Conservation (phyloP, 2,888 invertebrate species). For the Phoenoteleia sp. region DNA sequence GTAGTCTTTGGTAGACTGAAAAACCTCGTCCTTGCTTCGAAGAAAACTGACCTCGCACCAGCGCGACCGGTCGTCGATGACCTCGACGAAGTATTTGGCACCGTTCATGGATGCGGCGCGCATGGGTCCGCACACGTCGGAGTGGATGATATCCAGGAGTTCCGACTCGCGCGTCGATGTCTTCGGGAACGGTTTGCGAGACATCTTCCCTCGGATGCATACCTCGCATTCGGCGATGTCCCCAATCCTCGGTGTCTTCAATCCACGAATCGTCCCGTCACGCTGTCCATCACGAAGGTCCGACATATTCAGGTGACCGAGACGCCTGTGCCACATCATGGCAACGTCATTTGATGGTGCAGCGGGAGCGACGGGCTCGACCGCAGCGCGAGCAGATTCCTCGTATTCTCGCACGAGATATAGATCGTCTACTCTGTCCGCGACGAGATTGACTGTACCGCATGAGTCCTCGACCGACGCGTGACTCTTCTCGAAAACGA, state of each 20-base stretch:
- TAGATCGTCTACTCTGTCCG: background rate
- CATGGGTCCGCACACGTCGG: no score
- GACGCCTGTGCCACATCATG: background rate
- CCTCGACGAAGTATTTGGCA: no score
- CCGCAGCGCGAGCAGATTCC: background rate
- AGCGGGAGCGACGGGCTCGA: background rate
- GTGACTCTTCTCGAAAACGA: background rate
- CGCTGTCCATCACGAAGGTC: no score
- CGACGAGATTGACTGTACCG: background rate
- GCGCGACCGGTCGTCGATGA: no score
- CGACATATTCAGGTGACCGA: background rate
- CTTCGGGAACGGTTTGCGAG: background rate
- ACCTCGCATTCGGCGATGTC: background rate
- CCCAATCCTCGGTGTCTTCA: background rate
- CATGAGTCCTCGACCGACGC: no score
- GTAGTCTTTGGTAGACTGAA: slow-evolving; percentile 62
- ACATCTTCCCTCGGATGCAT: background rate
- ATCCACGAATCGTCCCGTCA: no score
- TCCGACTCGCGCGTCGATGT: background rate
- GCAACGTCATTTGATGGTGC: no score
- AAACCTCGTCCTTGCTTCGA: slow-evolving; percentile 64
- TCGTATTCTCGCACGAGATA: slow-evolving; percentile 7
- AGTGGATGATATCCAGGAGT: no score
- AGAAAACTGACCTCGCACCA: no score
- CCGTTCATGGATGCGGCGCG: no score